Evolutionary conservation across 2,113 vertebrate species (phyloP).

Genomic region (Cyprinus carpio): DNA sequence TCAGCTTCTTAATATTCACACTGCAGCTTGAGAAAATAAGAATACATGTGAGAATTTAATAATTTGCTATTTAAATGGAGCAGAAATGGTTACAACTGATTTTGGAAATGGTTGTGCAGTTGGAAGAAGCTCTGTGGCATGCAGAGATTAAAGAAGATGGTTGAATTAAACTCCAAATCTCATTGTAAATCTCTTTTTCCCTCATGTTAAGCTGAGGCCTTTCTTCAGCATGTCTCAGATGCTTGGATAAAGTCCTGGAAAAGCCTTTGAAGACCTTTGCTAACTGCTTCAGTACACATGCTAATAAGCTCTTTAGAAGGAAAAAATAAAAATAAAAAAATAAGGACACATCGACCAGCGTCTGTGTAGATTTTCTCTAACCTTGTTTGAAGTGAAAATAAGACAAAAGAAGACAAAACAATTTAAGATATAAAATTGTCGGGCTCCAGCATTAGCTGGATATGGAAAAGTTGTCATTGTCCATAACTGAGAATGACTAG

Average conservation of each 20-base stretch:
- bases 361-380: constrained; percentile 19
- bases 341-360: constrained; percentile 32
- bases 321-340: constrained; percentile 22
- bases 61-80: constrained; percentile 42
- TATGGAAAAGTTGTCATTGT: too few species aligned
- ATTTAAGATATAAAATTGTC: too few species aligned
- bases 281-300: constrained; percentile 58
- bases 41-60: constrained; percentile 25
- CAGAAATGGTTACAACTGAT: constrained; percentile 38
- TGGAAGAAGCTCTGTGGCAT: constrained; percentile 45
- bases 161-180: constrained; percentile 44
- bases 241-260: constrained; percentile 44
- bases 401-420: background rate
- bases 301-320: constrained; percentile 50
- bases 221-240: constrained; percentile 44
- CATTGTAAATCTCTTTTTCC: constrained; percentile 40
- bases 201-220: constrained; percentile 34
- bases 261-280: constrained; percentile 33
- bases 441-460: too few species aligned
- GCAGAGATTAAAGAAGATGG: constrained; percentile 13
- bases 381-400: background rate
- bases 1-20: background rate
- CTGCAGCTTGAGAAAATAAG: constrained; percentile 22
- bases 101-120: constrained; percentile 27
- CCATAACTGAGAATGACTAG: background rate